Evolutionary conservation across 2,888 invertebrate species (phyloP).

Genomic region (Melinopterus prodromus): DNA sequence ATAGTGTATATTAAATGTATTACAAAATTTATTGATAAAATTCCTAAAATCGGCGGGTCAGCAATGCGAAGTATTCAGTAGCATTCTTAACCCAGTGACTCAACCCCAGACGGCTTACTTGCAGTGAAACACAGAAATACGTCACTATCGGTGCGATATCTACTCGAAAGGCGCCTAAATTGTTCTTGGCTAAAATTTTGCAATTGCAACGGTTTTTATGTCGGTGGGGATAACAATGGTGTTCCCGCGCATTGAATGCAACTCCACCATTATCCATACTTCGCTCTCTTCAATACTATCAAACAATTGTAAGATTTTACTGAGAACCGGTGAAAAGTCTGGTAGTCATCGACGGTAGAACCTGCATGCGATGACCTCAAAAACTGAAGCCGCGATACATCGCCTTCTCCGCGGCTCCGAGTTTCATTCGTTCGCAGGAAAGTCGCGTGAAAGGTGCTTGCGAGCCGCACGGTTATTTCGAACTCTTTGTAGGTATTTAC

Average conservation of each 20-base stretch:
- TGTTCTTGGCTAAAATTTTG: not conserved
- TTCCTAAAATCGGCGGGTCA: too few relatives aligned
- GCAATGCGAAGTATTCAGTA: too few relatives aligned
- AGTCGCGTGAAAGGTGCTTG: not conserved
- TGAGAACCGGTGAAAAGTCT: not conserved
- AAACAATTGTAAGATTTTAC: not conserved
- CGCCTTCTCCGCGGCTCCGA: slow-evolving; percentile 5
- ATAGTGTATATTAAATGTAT: too few relatives aligned
- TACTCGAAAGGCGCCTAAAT: not conserved
- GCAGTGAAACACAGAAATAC: too few relatives aligned
- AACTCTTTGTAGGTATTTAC: not conserved
- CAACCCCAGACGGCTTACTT: too few relatives aligned
- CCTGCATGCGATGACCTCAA: not conserved
- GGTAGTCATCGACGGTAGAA: slow-evolving; percentile 4
- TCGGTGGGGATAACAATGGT: not conserved
- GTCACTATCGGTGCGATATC: too few relatives aligned
- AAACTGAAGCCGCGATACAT: not conserved
- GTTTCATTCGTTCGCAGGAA: slow-evolving; percentile 19
- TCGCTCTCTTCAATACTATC: not conserved
- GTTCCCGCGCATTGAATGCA: not conserved
- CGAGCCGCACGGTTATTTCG: not conserved
- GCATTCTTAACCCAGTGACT: too few relatives aligned
- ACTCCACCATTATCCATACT: not conserved
- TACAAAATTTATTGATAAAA: too few relatives aligned
- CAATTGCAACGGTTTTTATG: not conserved